Base-by-base conservation (phyloP, 2,797 vertebrate genomes). In the Ciconia nigra region DNA sequence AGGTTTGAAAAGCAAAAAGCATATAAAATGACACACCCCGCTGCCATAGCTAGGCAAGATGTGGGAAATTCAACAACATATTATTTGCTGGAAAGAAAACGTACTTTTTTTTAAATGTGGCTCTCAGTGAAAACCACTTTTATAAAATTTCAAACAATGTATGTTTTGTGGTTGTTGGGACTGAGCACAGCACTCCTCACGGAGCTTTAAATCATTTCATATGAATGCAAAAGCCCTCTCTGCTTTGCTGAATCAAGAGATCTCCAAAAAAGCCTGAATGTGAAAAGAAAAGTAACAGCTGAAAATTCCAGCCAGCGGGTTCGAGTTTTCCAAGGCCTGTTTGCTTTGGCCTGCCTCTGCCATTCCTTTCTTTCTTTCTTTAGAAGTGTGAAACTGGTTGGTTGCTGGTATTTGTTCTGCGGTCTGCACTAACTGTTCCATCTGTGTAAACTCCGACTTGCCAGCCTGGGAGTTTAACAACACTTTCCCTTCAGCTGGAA, bases 371-470 rank as follows among this genome's bases (percentile, higher is more conserved):
- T 99, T 98, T 98, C 98, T 98, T 98, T 98, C 98, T 98, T 98
- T 98, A 99, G 99, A 99, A 99, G 99, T 99, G 99, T 99, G 99
- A 99, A 99, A 98, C 99, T 98, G 99, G 98, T 99, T 99, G 99
- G 98, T 99, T 93, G 98, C 98, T 99, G 99, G 99, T 99, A 99
- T 99, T 99, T 99, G 99, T 98, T 97, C 98, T 99, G 99, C 97
- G 99, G 99, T 99, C 99, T 99, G 98, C 97, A 97, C 98, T 99
- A 99, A 99, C 99, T 98, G 98, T 99, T 99, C 99, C 99, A 99
- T 99, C 99, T 99, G 99, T 99, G 99, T 99, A 99, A 99, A 99
- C 99, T 99, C 98, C 92, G 55, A 97, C 97, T 97, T 98, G 99
- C 99, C 99, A 99, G 98, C 98, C 97, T 96, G 98, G 96, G 95